These are phyloP conservation scores for Bungarus multicinctus DNA, from an alignment of 2,113 vertebrate genomes.

Conservation along the genomic window DNA sequence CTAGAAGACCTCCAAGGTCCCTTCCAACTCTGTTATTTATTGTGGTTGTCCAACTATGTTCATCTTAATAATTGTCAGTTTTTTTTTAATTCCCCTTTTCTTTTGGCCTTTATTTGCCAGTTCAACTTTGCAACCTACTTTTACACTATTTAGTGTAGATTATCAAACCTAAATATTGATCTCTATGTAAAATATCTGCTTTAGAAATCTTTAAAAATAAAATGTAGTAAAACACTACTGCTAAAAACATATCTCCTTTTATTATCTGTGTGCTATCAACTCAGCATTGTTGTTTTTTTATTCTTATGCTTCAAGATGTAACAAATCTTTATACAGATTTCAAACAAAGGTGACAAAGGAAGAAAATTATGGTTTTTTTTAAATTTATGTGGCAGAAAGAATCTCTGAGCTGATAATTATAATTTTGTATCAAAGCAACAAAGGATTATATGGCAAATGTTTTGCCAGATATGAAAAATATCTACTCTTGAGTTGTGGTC, in stretches of 20 bases:
- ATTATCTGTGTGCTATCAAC: not conserved
- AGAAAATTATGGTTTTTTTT: not conserved
- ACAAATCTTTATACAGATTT: not conserved
- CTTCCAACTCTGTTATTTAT: not conserved
- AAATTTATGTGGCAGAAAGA: not conserved
- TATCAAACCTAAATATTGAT: not conserved
- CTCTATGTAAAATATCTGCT: not conserved
- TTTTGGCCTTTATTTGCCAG: not conserved
- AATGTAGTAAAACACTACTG: not conserved
- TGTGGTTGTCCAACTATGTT: not conserved
- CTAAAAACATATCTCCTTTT: not conserved
- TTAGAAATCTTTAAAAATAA: not conserved
- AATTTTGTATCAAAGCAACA: conserved; percentile 41
- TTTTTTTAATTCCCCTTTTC: not conserved
- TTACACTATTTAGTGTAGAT: not conserved
- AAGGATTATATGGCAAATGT: conserved; percentile 12
- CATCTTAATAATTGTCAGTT: not conserved
- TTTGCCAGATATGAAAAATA: conserved; percentile 30
- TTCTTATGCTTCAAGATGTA: not conserved
- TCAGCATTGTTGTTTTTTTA: not conserved
- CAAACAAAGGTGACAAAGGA: not conserved
- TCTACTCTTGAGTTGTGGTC: conserved; percentile 49
- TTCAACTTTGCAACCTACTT: too few species aligned
- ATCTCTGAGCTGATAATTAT: conserved; percentile 26
- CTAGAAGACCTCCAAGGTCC: not conserved